Evolutionary conservation across 2,888 invertebrate genomes (phyloP).

Genomic region (Cataglyphis cursor): DNA sequence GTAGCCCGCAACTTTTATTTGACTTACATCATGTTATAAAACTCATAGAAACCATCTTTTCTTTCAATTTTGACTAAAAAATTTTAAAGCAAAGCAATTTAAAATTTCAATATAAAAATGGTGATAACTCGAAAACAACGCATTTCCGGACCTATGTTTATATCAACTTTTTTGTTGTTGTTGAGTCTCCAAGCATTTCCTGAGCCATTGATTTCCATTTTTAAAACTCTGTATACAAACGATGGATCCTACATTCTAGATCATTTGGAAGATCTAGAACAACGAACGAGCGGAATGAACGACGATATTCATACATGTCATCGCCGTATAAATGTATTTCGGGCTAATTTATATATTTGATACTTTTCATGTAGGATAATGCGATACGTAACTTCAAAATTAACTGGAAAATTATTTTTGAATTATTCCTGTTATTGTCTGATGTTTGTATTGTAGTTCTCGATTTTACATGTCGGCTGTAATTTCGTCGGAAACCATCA

Average conservation of each 20-base stretch:
- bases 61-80: too few relatives aligned
- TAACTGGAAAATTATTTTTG: neutral
- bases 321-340: conserved; percentile 4
- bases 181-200: too few relatives aligned
- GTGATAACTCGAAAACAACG: too few relatives aligned
- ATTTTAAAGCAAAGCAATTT: too few relatives aligned
- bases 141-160: too few relatives aligned
- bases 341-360: conserved; percentile 10
- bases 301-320: neutral
- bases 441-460: conserved; percentile 22
- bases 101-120: too few relatives aligned
- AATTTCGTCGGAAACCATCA: conserved; percentile 29
- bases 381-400: neutral
- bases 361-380: neutral
- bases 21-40: too few relatives aligned
- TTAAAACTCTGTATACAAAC: neutral
- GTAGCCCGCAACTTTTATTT: too few relatives aligned
- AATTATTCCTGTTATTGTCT: conserved; percentile 33
- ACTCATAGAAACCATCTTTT: too few relatives aligned
- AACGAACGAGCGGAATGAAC: conserved; percentile 8
- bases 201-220: too few relatives aligned
- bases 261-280: conserved; percentile 31
- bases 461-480: conserved; percentile 21
- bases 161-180: too few relatives aligned
- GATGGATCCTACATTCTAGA: neutral